phyloP scores from a whole-genome alignment of 2,888 invertebrate genomes.

The Noctua janthe region DNA sequence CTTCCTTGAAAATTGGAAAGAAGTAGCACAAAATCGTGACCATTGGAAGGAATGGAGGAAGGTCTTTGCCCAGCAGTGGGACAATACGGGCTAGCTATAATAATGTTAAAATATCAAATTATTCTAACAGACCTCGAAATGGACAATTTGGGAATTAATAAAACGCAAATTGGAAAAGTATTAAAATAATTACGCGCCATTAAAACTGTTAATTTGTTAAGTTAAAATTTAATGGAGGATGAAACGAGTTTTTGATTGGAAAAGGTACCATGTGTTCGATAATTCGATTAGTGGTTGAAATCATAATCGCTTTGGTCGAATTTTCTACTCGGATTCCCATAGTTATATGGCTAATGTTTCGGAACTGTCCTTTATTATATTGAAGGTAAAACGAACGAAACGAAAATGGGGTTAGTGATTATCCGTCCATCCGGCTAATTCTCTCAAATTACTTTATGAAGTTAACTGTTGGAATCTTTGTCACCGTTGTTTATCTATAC shows the following conservation, averaged over 20 bases:
- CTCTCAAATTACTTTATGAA: slow-evolving; percentile 28
- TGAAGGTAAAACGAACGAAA: slow-evolving; percentile 15
- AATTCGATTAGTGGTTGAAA: slow-evolving; percentile 45
- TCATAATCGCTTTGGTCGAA: slow-evolving; percentile 37
- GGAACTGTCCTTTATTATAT: slow-evolving; percentile 24
- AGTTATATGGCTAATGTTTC: slow-evolving; percentile 31
- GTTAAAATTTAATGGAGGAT: slow-evolving; percentile 51
- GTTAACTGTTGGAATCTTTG: background rate
- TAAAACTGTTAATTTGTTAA: slow-evolving; percentile 53
- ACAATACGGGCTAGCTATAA: no score
- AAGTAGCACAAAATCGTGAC: no score
- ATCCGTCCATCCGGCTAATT: slow-evolving; percentile 20
- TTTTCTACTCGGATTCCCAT: slow-evolving; percentile 18
- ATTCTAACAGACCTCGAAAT: background rate
- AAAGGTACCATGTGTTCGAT: slow-evolving; percentile 40
- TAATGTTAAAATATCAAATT: background rate
- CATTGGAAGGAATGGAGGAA: no score
- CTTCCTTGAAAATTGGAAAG: no score
- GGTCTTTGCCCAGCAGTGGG: no score
- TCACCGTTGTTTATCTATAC: no score
- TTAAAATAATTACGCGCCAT: slow-evolving; percentile 50
- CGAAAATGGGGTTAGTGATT: slow-evolving; percentile 23
- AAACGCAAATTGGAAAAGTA: slow-evolving; percentile 26
- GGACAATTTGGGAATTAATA: slow-evolving; percentile 24
- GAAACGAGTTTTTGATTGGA: slow-evolving; percentile 55